Base-by-base conservation (phyloP, 2,113 vertebrate species). In the Azemiops feae region DNA sequence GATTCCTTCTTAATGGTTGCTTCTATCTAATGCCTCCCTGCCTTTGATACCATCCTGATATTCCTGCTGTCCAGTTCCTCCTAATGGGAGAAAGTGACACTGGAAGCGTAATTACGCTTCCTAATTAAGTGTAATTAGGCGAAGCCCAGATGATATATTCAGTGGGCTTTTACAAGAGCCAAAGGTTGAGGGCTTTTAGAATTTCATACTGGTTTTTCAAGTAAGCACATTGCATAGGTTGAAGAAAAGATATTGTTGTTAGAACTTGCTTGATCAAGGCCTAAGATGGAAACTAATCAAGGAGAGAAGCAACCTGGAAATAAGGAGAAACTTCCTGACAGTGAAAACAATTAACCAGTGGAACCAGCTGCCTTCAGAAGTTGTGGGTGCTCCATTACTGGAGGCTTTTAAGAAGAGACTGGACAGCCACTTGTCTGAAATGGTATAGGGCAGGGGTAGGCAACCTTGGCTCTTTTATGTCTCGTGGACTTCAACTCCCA, bases 111-210 rank as follows among this genome's bases (percentile, higher is more conserved):
- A 98, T 98, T 98, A 96, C 95, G 91, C 96, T 96, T 97, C 97
- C 97, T 98, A 98, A 98, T 98, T 98, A 98, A 94, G 96, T 97
- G 97, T 97, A 98, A 98, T 98, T 98, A 98, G 97, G 97, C 97
- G 97, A 98, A 98, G 97, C 97, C 96, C 97, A 97, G 97, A 98
- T 98, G 97, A 98, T 98, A 94, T 97, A 98, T 98, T 97, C 97
- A 96, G 43, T 34, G 85, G 96, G 95, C 96, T 97, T 96, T 96
- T 95, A 93, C 96, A 97, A 96, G 96, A 97, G 96, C 97, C 96
- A 97, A 95, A 95, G 97, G 97, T 98, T 97, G 98, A 97, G 97
- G 97, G 97, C 97, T 97, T 96, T 52, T 96, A 96, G 98, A 98
- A 97, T 97, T 96, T 93, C 93, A 92, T 96, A 95, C 93, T 96